Conservation (phyloP, 1,140 invertebrate species). For the Heliconius nattereri region DNA sequence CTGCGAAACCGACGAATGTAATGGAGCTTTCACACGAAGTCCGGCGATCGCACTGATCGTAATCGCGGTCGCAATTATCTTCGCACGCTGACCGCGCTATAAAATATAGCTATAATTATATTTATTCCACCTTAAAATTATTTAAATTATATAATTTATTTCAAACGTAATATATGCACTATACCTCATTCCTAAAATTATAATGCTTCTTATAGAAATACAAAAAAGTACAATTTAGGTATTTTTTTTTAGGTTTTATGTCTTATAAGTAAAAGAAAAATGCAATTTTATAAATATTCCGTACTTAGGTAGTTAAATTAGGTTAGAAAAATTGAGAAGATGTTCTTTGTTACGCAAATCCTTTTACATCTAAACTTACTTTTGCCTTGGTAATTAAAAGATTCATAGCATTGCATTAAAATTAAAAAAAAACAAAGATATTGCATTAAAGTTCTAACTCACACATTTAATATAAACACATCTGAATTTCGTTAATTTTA, state of each 20-base stretch:
- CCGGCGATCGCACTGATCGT: conserved; percentile 44
- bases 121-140: neutral
- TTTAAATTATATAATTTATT: conserved; percentile 6
- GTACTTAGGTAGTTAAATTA: conserved; percentile 9
- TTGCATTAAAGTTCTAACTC: neutral
- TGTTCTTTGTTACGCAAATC: neutral
- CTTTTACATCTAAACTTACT: neutral
- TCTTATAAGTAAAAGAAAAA: neutral
- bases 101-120: conserved; percentile 15
- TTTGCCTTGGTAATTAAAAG: neutral
- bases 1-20: conserved; percentile 84
- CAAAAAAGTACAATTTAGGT: conserved; percentile 11
- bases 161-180: neutral
- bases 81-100: conserved; percentile 58
- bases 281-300: neutral
- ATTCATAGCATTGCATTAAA: neutral
- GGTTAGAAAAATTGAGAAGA: neutral
- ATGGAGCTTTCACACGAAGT: conserved; percentile 63
- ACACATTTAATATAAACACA: too few relatives aligned
- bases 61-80: conserved; percentile 40
- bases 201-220: neutral
- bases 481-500: too few relatives aligned
- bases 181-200: neutral
- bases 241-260: neutral
- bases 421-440: neutral